Evolutionary conservation across 2,797 vertebrate genomes (phyloP), one percentile per base, ranked within the genome.

Genomic region (Chrosomus eos): DNA sequence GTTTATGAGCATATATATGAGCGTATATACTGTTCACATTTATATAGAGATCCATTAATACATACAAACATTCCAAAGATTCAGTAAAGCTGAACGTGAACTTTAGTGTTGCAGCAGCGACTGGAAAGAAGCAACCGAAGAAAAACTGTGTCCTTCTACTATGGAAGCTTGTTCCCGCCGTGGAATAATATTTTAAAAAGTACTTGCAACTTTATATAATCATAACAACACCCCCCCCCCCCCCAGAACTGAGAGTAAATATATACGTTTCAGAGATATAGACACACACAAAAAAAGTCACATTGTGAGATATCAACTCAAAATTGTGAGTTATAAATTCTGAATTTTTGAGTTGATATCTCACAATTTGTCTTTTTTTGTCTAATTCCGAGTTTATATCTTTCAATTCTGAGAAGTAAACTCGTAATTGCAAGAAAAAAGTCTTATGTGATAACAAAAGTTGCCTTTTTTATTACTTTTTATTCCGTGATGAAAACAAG

Each of bases 21-120:
- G 36, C 68, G 36, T 68, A 76, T 64, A 64, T 58, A 33, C 31
- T 13, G 62, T 75, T 43, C 38, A 83, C 73, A 66, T 76, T 67
- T 55, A 83, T 51, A 75, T 21, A 67, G 43, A 67, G 60, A 83
- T 75, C 58, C 71, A 75, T 75, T 55, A 71, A 71, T 62, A 71
- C 68, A 48, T 62, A 23, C 33, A 79, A 51, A 66, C 71, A 72
- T 82, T 21, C 76, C 77, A 70, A 21, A 73, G 40, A 67, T 67
- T 75, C 71, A 83, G 33, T 51, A 67, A 23, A 83, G 60, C 58
- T 66, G 40, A 75, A 53, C 40, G 28, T 74, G 18, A 55, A 53
- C 2, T 53, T 23, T 83, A 76, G 60, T 76, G 81, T 28, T 75
- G 60, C 60, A 66, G 60, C 71, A 40, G 67, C 18, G 58, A 71